These are phyloP conservation scores for Pocillopora grandis DNA, from an alignment of 92 coral and sea anemone genomes.

Conservation along the genomic window DNA sequence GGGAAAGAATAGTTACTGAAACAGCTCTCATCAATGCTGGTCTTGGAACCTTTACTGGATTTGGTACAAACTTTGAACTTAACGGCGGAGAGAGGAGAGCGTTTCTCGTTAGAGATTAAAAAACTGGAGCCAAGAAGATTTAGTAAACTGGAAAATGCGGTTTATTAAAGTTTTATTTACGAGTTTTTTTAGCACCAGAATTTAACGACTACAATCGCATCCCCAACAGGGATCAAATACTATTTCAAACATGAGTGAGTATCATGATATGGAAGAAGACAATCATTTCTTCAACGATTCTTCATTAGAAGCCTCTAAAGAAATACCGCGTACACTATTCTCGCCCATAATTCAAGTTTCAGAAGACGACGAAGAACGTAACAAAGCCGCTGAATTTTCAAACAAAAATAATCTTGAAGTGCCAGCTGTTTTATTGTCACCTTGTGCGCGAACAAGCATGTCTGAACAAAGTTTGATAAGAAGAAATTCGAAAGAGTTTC, in stretches of 20 bases:
- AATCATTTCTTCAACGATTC: not conserved
- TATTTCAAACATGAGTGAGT: not conserved
- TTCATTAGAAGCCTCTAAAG: not conserved
- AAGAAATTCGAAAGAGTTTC: conserved; percentile 14
- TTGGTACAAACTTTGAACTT: too few species aligned
- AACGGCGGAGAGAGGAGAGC: too few species aligned
- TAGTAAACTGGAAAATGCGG: conserved; percentile 5
- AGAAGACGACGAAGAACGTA: conserved; percentile 6
- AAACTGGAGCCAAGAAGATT: not conserved
- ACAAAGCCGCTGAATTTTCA: not conserved
- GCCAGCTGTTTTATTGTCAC: conserved; percentile 39
- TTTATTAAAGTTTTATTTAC: not conserved
- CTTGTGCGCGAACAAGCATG: conserved; percentile 26
- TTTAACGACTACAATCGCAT: not conserved
- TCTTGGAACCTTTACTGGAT: too few species aligned
- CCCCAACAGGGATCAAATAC: not conserved
- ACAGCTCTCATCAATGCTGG: too few species aligned
- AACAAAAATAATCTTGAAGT: conserved; percentile 21
- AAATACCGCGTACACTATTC: conserved; percentile 15
- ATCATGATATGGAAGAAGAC: conserved; percentile 9
- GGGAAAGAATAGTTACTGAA: too few species aligned
- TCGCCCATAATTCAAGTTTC: conserved; percentile 8
- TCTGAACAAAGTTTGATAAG: conserved; percentile 18
- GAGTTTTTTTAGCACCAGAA: not conserved
- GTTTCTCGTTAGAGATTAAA: too few species aligned